These are phyloP conservation scores for Manduca sexta DNA, from an alignment of 1,140 invertebrate species.

Conservation along the genomic window DNA sequence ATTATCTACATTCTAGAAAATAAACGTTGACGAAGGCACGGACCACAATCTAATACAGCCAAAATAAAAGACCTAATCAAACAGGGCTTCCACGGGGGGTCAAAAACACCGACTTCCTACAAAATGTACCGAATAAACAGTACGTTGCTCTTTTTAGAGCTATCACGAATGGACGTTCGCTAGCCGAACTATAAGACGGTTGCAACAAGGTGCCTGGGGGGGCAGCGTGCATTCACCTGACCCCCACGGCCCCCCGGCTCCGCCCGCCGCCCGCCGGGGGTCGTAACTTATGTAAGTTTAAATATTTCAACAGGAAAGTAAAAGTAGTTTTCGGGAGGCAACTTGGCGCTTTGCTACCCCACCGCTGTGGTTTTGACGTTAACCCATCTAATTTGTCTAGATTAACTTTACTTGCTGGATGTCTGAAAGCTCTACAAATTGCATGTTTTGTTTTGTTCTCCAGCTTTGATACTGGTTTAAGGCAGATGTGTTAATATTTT, in stretches of 20 bases:
- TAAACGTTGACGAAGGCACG: too few species aligned
- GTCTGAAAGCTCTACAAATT: too few species aligned
- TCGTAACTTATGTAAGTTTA: conserved; percentile 56
- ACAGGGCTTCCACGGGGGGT: neutral
- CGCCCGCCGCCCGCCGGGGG: conserved; percentile 9
- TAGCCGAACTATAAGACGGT: conserved; percentile 29
- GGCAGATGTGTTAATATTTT: too few species aligned
- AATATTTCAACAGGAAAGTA: conserved; percentile 54
- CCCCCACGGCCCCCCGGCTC: conserved; percentile 18
- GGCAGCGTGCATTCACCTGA: conserved; percentile 42
- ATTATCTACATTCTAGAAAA: too few species aligned
- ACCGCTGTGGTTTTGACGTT: too few species aligned
- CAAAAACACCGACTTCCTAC: conserved; percentile 1
- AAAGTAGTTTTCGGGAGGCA: conserved; percentile 22
- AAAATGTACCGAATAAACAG: neutral
- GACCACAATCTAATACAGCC: too few species aligned
- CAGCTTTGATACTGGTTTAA: too few species aligned
- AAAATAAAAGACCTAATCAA: too few species aligned
- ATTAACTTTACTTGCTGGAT: too few species aligned
- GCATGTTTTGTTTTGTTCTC: too few species aligned
- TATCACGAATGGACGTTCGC: neutral
- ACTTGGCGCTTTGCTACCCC: too few species aligned
- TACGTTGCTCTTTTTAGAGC: neutral
- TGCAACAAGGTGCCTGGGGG: conserved; percentile 12
- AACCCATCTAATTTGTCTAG: too few species aligned